These are phyloP conservation scores for Micronycteris hirsuta DNA, from an alignment of 2,113 vertebrate genomes.

Conservation along the genomic window DNA sequence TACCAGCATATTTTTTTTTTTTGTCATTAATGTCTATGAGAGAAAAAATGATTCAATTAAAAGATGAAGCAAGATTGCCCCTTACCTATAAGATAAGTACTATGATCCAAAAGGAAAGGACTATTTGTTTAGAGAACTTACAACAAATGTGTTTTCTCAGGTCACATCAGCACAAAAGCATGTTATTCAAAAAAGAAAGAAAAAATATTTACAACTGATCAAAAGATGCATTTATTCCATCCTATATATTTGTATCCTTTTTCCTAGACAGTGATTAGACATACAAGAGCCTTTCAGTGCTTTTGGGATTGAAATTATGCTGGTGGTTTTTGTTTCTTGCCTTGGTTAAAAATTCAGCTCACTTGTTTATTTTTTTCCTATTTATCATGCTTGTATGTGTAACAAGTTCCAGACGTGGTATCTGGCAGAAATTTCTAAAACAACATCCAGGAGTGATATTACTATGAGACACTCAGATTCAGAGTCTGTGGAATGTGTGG, in stretches of 20 bases:
- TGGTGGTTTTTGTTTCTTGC: constrained; percentile 66
- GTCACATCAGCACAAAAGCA: constrained; percentile 6
- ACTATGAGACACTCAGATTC: constrained; percentile 46
- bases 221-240: neutral
- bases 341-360: constrained; percentile 66
- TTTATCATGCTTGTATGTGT: constrained; percentile 58
- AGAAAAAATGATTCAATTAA: constrained; percentile 46
- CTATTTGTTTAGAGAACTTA: neutral
- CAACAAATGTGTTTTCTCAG: constrained; percentile 11
- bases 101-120: constrained; percentile 24
- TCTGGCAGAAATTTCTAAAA: constrained; percentile 71
- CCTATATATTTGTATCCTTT: neutral
- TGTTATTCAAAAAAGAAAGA: neutral
- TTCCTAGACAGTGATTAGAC: neutral
- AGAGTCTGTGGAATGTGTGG: constrained; percentile 15
- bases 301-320: constrained; percentile 43
- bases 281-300: constrained; percentile 52
- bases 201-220: constrained; percentile 7
- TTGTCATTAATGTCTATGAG: neutral
- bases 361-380: constrained; percentile 50
- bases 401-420: constrained; percentile 72
- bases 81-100: neutral
- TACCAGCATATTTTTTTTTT: neutral
- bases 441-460: constrained; percentile 63
- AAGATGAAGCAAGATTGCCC: constrained; percentile 3